Evolutionary conservation across 2,888 invertebrate species (phyloP).

Genomic region (Ctenicera cuprea): DNA sequence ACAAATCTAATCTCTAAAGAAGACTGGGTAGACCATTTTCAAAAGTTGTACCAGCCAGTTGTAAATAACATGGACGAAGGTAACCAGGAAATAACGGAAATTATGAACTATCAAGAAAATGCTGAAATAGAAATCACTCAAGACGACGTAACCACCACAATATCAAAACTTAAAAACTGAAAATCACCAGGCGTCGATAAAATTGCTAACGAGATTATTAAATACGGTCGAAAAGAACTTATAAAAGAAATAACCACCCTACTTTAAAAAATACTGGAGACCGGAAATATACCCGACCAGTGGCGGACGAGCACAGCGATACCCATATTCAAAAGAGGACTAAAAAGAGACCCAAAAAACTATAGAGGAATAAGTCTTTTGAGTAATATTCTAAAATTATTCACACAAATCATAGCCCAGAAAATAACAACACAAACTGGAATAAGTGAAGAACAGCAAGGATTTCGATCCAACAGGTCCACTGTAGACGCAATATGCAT

Average conservation of each 20-base stretch:
- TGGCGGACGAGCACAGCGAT: slow-evolving; percentile 38
- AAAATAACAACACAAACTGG: no score
- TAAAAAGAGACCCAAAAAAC: no score
- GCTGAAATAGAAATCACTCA: slow-evolving; percentile 3
- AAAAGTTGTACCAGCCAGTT: no score
- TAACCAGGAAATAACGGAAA: no score
- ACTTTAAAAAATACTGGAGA: slow-evolving; percentile 30
- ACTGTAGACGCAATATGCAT: neutral
- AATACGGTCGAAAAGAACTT: no score
- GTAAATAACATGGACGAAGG: neutral
- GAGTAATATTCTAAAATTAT: slow-evolving; percentile 35
- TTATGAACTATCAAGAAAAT: slow-evolving; percentile 6
- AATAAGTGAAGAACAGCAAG: no score
- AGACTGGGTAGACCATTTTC: slow-evolving; percentile 7
- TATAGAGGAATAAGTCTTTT: no score
- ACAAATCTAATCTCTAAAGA: slow-evolving; percentile 15
- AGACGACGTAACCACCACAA: slow-evolving; percentile 18
- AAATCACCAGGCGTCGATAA: slow-evolving; percentile 27
- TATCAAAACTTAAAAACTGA: slow-evolving; percentile 35
- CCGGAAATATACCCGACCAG: slow-evolving; percentile 22
- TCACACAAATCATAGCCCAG: no score
- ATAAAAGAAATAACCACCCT: slow-evolving; percentile 28
- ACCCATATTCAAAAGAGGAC: no score
- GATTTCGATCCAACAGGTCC: neutral
- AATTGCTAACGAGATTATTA: slow-evolving; percentile 36